A percentile compares a stretch with the other conserved stretches of the same genome.
Conservation (phyloP, 2,113 vertebrate genomes). For the Acrocephalus arundinaceus region DNA sequence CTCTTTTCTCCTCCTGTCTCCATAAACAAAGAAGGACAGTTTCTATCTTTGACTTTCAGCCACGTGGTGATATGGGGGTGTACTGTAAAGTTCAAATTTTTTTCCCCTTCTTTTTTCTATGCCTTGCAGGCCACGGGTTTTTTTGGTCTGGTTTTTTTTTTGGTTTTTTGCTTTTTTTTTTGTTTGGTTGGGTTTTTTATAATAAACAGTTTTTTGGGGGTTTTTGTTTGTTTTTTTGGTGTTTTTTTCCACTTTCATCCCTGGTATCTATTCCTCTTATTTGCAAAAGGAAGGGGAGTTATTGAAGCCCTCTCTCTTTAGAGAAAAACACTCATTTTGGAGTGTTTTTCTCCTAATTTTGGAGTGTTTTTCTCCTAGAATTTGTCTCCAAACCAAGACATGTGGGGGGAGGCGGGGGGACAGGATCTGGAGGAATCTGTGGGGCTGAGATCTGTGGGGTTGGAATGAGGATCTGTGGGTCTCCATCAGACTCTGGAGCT, state of each 20-base stretch:
- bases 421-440: background rate
- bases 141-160: too few relatives aligned
- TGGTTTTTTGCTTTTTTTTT: background rate
- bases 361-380: background rate
- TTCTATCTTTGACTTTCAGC: too few relatives aligned
- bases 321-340: background rate
- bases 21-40: background rate
- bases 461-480: background rate
- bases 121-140: too few relatives aligned
- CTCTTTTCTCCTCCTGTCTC: background rate
- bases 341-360: too few relatives aligned
- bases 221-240: too few relatives aligned
- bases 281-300: background rate
- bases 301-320: background rate
- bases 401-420: too few relatives aligned
- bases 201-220: background rate
- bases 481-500: background rate
- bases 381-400: background rate
- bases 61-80: accelerated
- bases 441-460: background rate
- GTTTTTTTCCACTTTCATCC: background rate
- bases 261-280: too few relatives aligned
- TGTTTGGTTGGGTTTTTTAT: too few relatives aligned
- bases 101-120: too few relatives aligned
- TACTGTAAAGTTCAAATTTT: background rate